phyloP scores from a whole-genome alignment of 2,113 vertebrate genomes.

The Oncorhynchus nerka region DNA sequence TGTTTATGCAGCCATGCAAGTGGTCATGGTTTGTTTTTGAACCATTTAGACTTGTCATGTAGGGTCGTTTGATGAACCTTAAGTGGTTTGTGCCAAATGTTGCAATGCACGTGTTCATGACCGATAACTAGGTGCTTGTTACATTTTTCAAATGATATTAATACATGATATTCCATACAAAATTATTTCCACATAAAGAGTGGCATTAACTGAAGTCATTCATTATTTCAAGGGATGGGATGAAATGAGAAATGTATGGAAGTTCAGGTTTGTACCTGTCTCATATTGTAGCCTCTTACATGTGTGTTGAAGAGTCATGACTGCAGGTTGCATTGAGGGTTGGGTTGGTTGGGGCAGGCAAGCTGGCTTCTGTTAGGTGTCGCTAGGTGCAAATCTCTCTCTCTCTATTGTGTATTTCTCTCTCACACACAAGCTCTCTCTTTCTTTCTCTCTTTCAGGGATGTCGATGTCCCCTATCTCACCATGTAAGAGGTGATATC shows the following conservation, averaged over 20 bases:
- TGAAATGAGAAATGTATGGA: not conserved
- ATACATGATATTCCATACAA: not conserved
- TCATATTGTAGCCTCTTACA: not conserved
- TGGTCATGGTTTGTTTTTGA: conserved; percentile 43
- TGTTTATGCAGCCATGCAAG: conserved; percentile 46
- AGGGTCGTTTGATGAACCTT: conserved; percentile 31
- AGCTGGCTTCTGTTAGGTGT: not conserved
- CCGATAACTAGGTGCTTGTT: conserved; percentile 5
- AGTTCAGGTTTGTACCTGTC: not conserved
- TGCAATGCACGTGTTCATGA: conserved; percentile 2
- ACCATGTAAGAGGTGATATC: not conserved
- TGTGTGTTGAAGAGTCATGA: conserved; percentile 1
- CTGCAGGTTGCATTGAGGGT: not conserved
- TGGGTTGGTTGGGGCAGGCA: not conserved
- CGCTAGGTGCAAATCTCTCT: not conserved
- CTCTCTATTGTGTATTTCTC: not conserved
- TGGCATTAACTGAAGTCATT: not conserved
- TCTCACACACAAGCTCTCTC: not conserved
- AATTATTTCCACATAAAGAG: not conserved
- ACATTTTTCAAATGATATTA: not conserved
- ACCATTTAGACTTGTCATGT: conserved; percentile 33
- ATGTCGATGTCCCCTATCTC: not conserved
- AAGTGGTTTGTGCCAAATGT: conserved; percentile 32
- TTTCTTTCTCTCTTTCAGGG: not conserved
- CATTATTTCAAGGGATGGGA: not conserved